A percentile compares a stretch with the other conserved stretches of the same genome.
phyloP scores from a whole-genome alignment of 2,888 invertebrate species.

The Agonopterix arenella region DNA sequence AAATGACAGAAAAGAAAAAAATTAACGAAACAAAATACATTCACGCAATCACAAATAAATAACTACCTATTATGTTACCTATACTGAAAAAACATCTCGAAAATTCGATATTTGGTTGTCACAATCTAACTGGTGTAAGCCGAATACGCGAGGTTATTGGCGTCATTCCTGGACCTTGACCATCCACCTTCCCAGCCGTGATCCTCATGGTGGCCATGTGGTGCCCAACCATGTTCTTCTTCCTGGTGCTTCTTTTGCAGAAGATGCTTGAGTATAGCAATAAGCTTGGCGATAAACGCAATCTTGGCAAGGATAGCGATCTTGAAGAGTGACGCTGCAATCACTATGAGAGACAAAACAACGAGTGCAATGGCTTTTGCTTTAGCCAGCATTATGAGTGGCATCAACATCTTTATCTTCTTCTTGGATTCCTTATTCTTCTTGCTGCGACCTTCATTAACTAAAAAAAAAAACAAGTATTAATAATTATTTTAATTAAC shows the following conservation, averaged over 20 bases:
- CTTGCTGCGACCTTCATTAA: constrained; percentile 79
- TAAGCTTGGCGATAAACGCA: constrained; percentile 76
- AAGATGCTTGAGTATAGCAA: constrained; percentile 52
- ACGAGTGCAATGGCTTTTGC: constrained; percentile 81
- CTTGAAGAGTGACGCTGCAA: constrained; percentile 83
- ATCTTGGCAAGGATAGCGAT: constrained; percentile 86
- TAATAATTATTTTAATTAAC: no score
- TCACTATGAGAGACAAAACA: constrained; percentile 79
- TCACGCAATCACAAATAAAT: constrained; percentile 23
- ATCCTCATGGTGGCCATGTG: constrained; percentile 27
- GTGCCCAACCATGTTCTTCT: constrained; percentile 37
- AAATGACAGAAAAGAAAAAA: constrained; percentile 55
- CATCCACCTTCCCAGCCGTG: constrained; percentile 59
- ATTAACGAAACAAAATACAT: constrained; percentile 28
- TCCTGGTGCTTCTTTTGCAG: constrained; percentile 58
- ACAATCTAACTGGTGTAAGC: constrained; percentile 44
- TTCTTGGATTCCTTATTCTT: constrained; percentile 78
- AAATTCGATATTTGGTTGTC: background rate
- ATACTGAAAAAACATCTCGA: background rate
- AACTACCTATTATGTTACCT: background rate
- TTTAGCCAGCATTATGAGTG: constrained; percentile 78
- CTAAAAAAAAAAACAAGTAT: constrained; percentile 35
- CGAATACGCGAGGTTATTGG: constrained; percentile 55
- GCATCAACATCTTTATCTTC: constrained; percentile 61
- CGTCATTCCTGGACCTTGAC: constrained; percentile 61